Conservation (phyloP, 1,140 invertebrate genomes). For the Geopemphigus sp. region DNA sequence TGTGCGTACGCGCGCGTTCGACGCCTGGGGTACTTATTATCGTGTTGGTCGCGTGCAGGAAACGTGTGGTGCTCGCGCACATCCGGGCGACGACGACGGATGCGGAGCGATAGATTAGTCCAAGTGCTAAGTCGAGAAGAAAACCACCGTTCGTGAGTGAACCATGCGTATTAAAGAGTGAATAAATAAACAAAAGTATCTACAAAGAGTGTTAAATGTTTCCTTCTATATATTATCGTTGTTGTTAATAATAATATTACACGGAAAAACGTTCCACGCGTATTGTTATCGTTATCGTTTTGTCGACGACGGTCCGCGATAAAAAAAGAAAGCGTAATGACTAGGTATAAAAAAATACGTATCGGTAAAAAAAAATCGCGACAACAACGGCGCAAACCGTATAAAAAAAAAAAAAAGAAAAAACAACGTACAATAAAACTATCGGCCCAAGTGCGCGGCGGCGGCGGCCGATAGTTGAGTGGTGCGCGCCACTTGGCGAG, state of each 20-base stretch:
- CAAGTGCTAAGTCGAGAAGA: neutral
- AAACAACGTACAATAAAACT: too few relatives aligned
- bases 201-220: neutral
- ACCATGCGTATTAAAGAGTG: conserved; percentile 20
- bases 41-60: too few relatives aligned
- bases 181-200: too few relatives aligned
- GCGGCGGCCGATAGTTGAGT: too few relatives aligned
- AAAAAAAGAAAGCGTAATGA: conserved; percentile 48
- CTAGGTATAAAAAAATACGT: conserved; percentile 43
- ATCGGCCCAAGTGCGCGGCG: too few relatives aligned
- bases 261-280: neutral
- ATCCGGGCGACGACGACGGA: neutral
- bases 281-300: neutral
- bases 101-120: too few relatives aligned
- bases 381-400: too few relatives aligned
- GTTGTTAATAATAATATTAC: neutral
- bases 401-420: too few relatives aligned
- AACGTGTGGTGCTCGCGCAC: neutral
- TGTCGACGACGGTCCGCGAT: conserved; percentile 32
- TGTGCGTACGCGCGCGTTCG: too few relatives aligned
- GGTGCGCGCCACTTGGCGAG: too few relatives aligned
- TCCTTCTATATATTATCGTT: neutral
- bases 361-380: neutral
- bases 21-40: too few relatives aligned
- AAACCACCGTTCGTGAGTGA: neutral